Conservation (phyloP, 2,888 invertebrate genomes). For the Tholera decimalis region DNA sequence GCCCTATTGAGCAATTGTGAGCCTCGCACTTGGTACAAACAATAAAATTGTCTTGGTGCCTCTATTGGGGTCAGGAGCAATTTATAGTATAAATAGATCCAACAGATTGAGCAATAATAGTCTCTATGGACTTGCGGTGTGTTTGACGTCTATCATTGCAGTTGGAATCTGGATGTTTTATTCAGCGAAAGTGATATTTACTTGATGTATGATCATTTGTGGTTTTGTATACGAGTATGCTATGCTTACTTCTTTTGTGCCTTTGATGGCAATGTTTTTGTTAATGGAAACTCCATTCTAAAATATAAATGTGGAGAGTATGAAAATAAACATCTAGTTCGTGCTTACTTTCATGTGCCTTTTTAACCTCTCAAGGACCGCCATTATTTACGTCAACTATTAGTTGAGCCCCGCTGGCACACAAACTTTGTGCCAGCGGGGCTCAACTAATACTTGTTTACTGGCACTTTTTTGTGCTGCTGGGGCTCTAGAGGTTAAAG, state of each 20-base stretch:
- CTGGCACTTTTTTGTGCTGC: no score
- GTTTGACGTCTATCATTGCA: slow-evolving; percentile 6
- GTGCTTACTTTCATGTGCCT: no score
- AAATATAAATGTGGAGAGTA: no score
- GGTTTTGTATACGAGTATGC: slow-evolving; percentile 2
- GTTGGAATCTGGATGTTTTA: slow-evolving; percentile 23
- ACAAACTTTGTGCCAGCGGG: no score
- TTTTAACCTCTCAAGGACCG: no score
- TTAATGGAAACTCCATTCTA: no score
- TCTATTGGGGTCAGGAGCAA: slow-evolving; percentile 75
- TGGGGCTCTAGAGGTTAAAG: no score
- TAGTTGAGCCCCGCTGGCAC: no score
- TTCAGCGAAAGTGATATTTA: slow-evolving; percentile 38
- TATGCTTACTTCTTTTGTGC: slow-evolving; percentile 1
- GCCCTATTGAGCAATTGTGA: slow-evolving; percentile 71
- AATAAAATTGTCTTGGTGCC: slow-evolving; percentile 68
- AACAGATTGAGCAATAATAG: slow-evolving; percentile 19
- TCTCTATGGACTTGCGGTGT: slow-evolving; percentile 22
- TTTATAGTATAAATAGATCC: slow-evolving; percentile 55
- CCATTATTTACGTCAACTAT: no score
- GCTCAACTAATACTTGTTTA: no score
- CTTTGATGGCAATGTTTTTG: neutral
- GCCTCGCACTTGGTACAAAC: slow-evolving; percentile 53
- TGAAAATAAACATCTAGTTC: no score
- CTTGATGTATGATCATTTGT: neutral